A percentile compares a stretch with the other conserved stretches of the same genome.
Conservation (phyloP, 2,888 invertebrate genomes). For the Chalcosyrphus nemorum region DNA sequence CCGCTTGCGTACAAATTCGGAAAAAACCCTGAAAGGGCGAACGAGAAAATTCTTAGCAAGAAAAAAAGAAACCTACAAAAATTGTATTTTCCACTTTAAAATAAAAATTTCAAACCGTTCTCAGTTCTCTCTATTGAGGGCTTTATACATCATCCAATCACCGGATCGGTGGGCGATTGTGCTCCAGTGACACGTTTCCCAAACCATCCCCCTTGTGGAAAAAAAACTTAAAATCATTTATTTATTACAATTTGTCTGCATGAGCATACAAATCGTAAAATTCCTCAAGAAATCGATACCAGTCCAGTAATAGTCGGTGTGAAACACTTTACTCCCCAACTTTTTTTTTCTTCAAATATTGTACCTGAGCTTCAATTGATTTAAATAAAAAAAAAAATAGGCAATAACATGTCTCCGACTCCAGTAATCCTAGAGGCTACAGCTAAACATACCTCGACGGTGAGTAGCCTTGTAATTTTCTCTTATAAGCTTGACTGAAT, state of each 20-base stretch:
- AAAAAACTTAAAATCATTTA: background rate
- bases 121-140: background rate
- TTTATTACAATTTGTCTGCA: background rate
- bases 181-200: constrained; percentile 28
- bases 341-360: background rate
- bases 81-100: background rate
- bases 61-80: constrained; percentile 8
- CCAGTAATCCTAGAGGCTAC: constrained; percentile 92
- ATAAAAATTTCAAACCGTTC: background rate
- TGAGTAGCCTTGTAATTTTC: constrained; percentile 82
- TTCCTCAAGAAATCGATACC: constrained; percentile 52
- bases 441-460: constrained; percentile 92
- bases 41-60: constrained; percentile 4
- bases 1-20: constrained; percentile 40
- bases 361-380: constrained; percentile 19
- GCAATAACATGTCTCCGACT: constrained; percentile 81
- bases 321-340: no score
- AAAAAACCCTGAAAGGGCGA: background rate
- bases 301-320: constrained; percentile 1
- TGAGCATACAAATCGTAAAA: constrained; percentile 1
- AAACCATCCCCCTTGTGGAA: background rate
- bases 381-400: background rate
- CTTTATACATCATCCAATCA: background rate
- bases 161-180: no score
- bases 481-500: background rate